Evolutionary conservation across 2,888 invertebrate species (phyloP).

Genomic region (Lasioglossum marginatum): DNA sequence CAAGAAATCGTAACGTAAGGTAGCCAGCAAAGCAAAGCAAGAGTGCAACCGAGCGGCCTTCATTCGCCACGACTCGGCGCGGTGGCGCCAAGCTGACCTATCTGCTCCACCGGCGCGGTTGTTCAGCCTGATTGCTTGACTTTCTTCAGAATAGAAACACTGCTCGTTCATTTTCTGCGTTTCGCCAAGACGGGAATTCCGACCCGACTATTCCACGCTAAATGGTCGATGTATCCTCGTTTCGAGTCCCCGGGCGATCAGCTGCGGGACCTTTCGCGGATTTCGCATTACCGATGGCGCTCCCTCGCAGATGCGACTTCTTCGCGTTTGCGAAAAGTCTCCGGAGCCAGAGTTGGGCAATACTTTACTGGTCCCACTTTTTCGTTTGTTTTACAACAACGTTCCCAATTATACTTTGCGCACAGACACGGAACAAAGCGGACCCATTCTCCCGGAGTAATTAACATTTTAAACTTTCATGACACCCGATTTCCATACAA

Average conservation of each 20-base stretch:
- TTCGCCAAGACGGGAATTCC: neutral
- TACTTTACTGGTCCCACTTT: too few species aligned
- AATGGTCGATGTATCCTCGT: neutral
- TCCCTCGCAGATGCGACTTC: neutral
- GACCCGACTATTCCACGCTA: neutral
- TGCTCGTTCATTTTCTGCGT: constrained; percentile 22
- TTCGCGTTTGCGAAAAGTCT: neutral
- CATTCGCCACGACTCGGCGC: constrained; percentile 71
- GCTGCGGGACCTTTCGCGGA: neutral
- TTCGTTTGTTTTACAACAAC: too few species aligned
- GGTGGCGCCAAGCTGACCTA: constrained; percentile 80
- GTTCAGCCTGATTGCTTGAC: constrained; percentile 48
- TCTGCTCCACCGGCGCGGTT: constrained; percentile 69
- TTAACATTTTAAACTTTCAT: neutral
- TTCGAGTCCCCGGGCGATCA: neutral
- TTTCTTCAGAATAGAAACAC: constrained; percentile 41
- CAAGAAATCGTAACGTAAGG: constrained; percentile 53
- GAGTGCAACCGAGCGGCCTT: constrained; percentile 72
- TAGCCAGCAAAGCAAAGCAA: constrained; percentile 38
- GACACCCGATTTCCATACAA: constrained; percentile 14
- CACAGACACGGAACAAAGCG: neutral
- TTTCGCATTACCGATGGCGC: neutral
- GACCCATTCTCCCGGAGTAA: neutral
- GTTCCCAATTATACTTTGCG: neutral
- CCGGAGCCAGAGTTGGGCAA: too few species aligned